Conservation (phyloP, 2,113 vertebrate genomes). For the Laticauda colubrina region DNA sequence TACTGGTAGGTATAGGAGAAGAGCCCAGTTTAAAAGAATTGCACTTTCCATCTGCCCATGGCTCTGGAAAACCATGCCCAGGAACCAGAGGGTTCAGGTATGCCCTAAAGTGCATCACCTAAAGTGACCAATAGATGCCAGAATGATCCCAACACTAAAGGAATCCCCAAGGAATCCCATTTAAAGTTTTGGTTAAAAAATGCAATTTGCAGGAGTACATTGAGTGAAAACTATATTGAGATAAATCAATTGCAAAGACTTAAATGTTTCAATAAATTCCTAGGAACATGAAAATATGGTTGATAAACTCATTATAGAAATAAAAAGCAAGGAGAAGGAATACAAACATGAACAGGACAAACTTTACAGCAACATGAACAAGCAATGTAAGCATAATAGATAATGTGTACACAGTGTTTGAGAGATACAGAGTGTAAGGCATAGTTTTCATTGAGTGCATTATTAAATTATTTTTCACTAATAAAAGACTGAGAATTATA, state of each 20-base stretch:
- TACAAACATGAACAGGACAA: conserved; percentile 64
- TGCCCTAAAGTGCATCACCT: neutral
- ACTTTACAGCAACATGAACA: conserved; percentile 56
- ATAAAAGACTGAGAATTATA: neutral
- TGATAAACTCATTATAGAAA: conserved; percentile 65
- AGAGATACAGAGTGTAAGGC: neutral
- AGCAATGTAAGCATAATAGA: conserved; percentile 55
- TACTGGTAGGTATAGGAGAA: neutral
- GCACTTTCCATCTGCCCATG: neutral
- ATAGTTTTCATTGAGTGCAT: neutral
- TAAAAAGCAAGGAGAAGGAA: conserved; percentile 71
- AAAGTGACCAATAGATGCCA: neutral
- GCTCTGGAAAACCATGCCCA: neutral
- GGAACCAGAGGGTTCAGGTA: neutral
- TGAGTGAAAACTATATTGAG: neutral
- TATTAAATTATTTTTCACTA: neutral
- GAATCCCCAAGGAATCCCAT: neutral
- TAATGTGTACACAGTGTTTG: neutral
- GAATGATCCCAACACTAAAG: neutral
- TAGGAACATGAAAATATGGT: conserved; percentile 71
- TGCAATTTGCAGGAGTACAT: neutral
- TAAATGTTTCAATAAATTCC: conserved; percentile 37
- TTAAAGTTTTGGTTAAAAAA: neutral
- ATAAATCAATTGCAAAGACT: neutral
- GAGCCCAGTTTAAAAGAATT: neutral